Percentiles rank a stretch among this genome's conserved stretches.
These are phyloP conservation scores for Ceyx cyanopectus DNA, from an alignment of 2,113 vertebrate species.

Conservation along the genomic window DNA sequence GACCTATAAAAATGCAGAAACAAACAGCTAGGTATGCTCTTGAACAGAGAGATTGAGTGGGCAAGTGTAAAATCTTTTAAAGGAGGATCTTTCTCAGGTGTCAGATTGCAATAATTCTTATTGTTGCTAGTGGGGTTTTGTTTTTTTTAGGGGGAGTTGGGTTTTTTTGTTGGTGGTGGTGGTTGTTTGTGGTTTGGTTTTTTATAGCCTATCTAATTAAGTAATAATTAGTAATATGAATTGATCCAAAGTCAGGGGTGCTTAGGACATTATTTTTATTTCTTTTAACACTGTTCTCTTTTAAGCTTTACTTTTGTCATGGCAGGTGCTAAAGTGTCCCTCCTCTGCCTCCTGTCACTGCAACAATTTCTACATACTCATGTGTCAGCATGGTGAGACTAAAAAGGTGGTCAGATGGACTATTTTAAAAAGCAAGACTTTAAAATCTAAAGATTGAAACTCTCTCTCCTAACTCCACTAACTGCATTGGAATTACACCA, in stretches of 20 bases:
- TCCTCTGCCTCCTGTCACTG: neutral
- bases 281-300: neutral
- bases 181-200: neutral
- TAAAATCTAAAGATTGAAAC: neutral
- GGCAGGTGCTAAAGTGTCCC: neutral
- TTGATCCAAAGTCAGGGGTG: neutral
- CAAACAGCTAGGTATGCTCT: neutral
- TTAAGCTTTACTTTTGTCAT: neutral
- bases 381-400: neutral
- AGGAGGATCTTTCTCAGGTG: neutral
- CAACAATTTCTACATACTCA: neutral
- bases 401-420: neutral
- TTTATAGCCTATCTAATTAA: neutral
- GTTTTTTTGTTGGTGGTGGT: neutral
- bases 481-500: neutral
- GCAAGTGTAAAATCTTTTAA: neutral
- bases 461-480: neutral
- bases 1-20: neutral
- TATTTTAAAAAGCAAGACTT: neutral
- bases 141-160: neutral
- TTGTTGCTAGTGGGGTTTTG: neutral
- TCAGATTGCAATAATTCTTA: neutral
- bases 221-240: neutral
- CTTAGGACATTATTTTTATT: neutral
- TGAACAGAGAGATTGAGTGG: neutral